Evolutionary conservation across 2,888 invertebrate genomes (phyloP).

Genomic region (Lasioglossum villosulum): DNA sequence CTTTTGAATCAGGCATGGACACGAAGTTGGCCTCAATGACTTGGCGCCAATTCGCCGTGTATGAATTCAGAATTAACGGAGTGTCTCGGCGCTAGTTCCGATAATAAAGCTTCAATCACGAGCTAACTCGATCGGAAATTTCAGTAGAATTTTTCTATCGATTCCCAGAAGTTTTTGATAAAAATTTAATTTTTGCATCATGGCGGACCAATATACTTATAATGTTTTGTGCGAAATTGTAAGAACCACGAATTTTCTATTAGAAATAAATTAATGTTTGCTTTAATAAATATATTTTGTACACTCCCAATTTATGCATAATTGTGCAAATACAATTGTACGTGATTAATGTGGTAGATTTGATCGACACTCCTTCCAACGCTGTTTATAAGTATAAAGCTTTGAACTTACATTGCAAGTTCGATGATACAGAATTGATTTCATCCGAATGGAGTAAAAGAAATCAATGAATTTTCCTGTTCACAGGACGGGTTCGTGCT

Average conservation of each 20-base stretch:
- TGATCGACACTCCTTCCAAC: no score
- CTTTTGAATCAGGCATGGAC: constrained; percentile 4
- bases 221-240: no score
- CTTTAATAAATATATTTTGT: no score
- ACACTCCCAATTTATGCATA: no score
- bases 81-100: not conserved
- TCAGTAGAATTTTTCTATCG: not conserved
- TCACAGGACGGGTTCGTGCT: constrained; percentile 97
- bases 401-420: not conserved
- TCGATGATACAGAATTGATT: not conserved
- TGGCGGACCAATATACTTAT: not conserved
- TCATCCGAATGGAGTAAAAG: no score
- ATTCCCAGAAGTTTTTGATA: not conserved
- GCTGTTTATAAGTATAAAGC: not conserved
- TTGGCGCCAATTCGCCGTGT: not conserved
- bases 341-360: no score
- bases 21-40: not conserved
- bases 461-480: constrained; percentile 25
- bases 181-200: not conserved
- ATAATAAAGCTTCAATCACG: not conserved
- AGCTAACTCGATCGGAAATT: not conserved
- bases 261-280: not conserved
- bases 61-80: not conserved
- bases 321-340: no score
- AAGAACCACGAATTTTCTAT: not conserved